These are phyloP conservation scores for Mustelus asterias DNA, from an alignment of 2,113 vertebrate genomes.

Conservation along the genomic window DNA sequence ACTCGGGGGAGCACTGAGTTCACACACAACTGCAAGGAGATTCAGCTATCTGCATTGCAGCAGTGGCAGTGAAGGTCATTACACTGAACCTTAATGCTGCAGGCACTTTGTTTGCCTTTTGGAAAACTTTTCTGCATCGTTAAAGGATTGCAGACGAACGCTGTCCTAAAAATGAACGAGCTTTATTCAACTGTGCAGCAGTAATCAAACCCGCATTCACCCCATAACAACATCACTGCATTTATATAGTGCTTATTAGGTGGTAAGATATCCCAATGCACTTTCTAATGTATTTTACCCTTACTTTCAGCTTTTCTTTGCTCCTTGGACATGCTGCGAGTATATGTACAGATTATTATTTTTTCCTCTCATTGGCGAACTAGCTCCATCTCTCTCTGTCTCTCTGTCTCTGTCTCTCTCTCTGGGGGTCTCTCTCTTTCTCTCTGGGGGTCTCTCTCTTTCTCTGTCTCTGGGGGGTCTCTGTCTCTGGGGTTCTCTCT, in stretches of 20 bases:
- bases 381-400: neutral
- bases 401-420: too few species aligned
- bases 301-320: neutral
- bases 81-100: neutral
- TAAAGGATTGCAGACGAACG: neutral
- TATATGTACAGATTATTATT: neutral
- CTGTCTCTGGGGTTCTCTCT: too few species aligned
- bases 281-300: neutral
- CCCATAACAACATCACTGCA: neutral
- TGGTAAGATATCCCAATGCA: neutral
- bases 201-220: neutral
- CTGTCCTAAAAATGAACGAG: neutral
- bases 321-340: neutral
- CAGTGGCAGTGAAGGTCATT: neutral
- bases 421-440: too few species aligned
- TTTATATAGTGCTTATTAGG: neutral
- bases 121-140: neutral
- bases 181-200: neutral
- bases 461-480: too few species aligned
- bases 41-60: neutral
- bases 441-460: too few species aligned
- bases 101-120: neutral
- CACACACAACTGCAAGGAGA: neutral
- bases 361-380: neutral
- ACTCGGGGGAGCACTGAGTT: neutral